Evolutionary conservation across 30 jellyfish, hydroid and myxozoan genomes (phyloP), one percentile per base, ranked within the genome.

Genomic region (Turritopsis rubra): DNA sequence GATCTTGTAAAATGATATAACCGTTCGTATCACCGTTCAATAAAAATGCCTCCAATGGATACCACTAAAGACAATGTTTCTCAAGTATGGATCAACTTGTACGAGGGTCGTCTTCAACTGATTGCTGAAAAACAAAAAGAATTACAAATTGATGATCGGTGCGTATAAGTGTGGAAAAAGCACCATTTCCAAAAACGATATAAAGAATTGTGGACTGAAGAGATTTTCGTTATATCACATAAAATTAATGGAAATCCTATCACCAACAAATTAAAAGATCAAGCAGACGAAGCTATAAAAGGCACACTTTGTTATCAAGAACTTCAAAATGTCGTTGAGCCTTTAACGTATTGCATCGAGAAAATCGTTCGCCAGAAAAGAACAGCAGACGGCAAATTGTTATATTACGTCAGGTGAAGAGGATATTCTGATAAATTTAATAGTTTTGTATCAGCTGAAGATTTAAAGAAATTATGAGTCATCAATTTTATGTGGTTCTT

Each of bases 171-270:
- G 54, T 31, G 4, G 75, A 81, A 23, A 24, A 65, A n/a, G 52
- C 28, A 54, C 24, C 31, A 21, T 84, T 84, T 75, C 72, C n/a
- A 71, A 41, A 85, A 85, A 71, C 86, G 94, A 25, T 86, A 80
- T 66, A 41, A 68, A 28, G 86, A 66, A 31, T 24, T 81, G 30
- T 86, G 94, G 90, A 86, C 86, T 25, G 94, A 86, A 30, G 91
- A 84, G 52, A 24, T 84, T 54, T 84, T 84, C 75, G 52, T 65
- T 9, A 66, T 84, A 19, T 54, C 82, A 16, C 24, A 75, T 1
- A 24, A 41, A 28, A 19, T 16, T 24, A 54, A 82, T 23, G 79
- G 87, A 8, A 77, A 60, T 52, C 82, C 52, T 9, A 60, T 71
- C 30, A 66, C 72, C 27, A 31, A 84, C 68, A 75, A 84, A 77